Conservation (phyloP, 2,888 invertebrate genomes). For the Brassicogethes aeneus region DNA sequence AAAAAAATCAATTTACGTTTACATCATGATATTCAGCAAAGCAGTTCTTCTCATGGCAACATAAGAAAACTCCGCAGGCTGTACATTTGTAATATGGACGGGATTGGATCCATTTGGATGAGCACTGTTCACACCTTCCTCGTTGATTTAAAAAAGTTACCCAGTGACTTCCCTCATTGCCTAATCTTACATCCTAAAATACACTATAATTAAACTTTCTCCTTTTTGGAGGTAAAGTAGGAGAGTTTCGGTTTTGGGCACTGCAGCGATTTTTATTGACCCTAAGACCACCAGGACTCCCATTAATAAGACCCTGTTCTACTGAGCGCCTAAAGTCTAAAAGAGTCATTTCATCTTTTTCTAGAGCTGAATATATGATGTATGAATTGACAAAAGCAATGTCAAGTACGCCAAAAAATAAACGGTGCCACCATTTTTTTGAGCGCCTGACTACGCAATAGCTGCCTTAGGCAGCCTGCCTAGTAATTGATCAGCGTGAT, state of each 20-base stretch:
- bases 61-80: too few species aligned
- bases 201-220: slow-evolving; percentile 9
- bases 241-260: too few species aligned
- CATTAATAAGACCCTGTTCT: slow-evolving; percentile 10
- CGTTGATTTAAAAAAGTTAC: slow-evolving; percentile 6
- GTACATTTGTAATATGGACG: too few species aligned
- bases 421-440: too few species aligned
- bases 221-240: slow-evolving; percentile 8
- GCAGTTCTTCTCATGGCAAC: too few species aligned
- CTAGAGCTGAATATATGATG: slow-evolving; percentile 9
- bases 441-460: too few species aligned
- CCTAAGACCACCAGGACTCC: too few species aligned
- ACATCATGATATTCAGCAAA: too few species aligned
- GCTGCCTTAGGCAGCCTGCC: too few species aligned
- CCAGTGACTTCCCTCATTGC: slow-evolving; percentile 9
- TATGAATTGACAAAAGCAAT: slow-evolving; percentile 12
- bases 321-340: slow-evolving; percentile 11
- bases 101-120: not conserved
- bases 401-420: slow-evolving; percentile 10
- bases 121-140: not conserved
- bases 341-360: slow-evolving; percentile 9
- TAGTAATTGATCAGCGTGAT: too few species aligned
- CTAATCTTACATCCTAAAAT: slow-evolving; percentile 9
- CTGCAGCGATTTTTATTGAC: too few species aligned
- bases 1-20: too few species aligned